phyloP scores from a whole-genome alignment of 2,113 vertebrate species.

The Phrynosoma platyrhinos region DNA sequence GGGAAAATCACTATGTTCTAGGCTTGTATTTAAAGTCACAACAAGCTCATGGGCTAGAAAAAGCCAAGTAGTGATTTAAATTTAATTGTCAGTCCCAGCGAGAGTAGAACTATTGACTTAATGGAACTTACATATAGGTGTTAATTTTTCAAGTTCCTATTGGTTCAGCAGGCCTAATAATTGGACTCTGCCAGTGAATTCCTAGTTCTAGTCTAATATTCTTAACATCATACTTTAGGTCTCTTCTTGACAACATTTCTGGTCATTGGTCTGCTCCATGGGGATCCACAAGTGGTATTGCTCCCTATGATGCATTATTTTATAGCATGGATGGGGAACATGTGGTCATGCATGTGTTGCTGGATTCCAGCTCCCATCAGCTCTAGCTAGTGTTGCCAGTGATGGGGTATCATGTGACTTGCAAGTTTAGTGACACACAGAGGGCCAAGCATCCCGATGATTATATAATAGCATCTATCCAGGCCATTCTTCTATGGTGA shows the following conservation, averaged over 20 bases:
- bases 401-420: neutral
- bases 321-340: neutral
- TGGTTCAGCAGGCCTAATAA: too few relatives aligned
- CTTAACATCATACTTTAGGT: neutral
- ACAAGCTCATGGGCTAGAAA: too few relatives aligned
- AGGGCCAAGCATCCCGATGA: too few relatives aligned
- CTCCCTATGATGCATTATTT: neutral
- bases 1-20: neutral
- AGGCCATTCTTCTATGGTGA: neutral
- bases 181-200: too few relatives aligned
- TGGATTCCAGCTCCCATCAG: neutral
- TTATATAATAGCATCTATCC: too few relatives aligned
- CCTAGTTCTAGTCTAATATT: too few relatives aligned
- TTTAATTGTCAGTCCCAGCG: too few relatives aligned
- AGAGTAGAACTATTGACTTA: too few relatives aligned
- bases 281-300: neutral
- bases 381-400: neutral
- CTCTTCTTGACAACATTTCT: neutral
- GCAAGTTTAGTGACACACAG: neutral
- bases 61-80: too few relatives aligned
- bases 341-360: neutral
- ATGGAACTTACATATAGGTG: too few relatives aligned
- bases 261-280: neutral
- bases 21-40: too few relatives aligned
- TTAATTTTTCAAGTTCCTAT: too few relatives aligned